These are phyloP conservation scores for Physocephala rufipes DNA, from an alignment of 2,888 invertebrate species.

Conservation along the genomic window DNA sequence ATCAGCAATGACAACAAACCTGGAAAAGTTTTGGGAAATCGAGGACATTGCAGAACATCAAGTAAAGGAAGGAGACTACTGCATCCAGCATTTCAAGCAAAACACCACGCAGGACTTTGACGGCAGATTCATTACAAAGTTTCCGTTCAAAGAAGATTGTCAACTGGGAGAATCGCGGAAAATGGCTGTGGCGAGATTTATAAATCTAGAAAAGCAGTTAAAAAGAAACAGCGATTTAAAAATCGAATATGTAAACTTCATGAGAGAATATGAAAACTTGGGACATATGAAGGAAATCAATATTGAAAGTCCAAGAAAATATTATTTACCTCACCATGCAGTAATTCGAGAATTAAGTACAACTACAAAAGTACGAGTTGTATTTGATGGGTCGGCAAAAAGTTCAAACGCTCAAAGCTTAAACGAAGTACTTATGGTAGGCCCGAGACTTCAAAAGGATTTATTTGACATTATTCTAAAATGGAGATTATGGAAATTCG, in stretches of 20 bases:
- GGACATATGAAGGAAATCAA: conserved; percentile 30
- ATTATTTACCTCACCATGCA: conserved; percentile 37
- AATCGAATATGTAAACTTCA: conserved; percentile 36
- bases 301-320: conserved; percentile 22
- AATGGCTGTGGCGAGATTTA: conserved; percentile 25
- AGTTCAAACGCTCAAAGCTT: too few relatives aligned
- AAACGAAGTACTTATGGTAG: background rate
- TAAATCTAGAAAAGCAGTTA: conserved; percentile 19
- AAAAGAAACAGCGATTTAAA: background rate
- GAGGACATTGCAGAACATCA: conserved; percentile 10
- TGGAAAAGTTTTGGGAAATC: conserved; percentile 20
- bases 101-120: conserved; percentile 9
- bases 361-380: too few relatives aligned
- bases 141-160: too few relatives aligned
- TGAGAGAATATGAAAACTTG: conserved; percentile 32
- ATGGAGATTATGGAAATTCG: conserved; percentile 25
- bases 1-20: conserved; percentile 6
- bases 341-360: conserved; percentile 33
- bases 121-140: conserved; percentile 1
- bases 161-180: conserved; percentile 24
- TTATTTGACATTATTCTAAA: too few relatives aligned
- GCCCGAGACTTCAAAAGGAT: conserved; percentile 22
- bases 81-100: conserved; percentile 9
- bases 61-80: conserved; percentile 14
- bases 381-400: too few relatives aligned